Evolutionary conservation across 2,797 vertebrate genomes (phyloP).

Genomic region (Sphenopsis melanotis): DNA sequence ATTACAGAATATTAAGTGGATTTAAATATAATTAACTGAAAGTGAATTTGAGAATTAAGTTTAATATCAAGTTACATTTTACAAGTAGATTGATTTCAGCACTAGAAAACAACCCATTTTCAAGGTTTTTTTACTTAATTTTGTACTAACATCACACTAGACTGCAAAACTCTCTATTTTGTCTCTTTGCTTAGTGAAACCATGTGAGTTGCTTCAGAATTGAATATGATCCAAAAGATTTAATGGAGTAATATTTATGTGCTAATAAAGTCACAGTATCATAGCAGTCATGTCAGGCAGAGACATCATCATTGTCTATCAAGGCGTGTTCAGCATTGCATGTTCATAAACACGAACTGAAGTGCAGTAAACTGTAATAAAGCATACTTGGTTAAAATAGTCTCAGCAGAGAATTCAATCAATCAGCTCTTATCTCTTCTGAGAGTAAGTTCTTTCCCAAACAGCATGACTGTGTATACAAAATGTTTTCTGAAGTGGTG

Average conservation of each 20-base stretch:
- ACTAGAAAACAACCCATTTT: background rate
- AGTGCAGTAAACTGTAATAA: background rate
- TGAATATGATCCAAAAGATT: background rate
- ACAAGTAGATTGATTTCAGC: background rate
- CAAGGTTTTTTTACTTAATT: background rate
- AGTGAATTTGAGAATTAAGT: constrained; percentile 53
- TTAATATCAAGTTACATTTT: constrained; percentile 49
- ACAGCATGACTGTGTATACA: background rate
- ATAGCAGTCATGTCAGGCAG: background rate
- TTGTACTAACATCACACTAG: background rate
- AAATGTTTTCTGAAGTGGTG: background rate
- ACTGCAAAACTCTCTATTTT: background rate
- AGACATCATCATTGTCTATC: background rate
- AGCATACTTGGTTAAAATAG: background rate
- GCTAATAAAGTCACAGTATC: background rate
- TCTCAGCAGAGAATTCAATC: background rate
- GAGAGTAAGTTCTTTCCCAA: background rate
- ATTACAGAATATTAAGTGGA: constrained; percentile 41
- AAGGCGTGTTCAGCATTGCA: background rate
- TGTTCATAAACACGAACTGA: background rate
- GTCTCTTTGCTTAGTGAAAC: background rate
- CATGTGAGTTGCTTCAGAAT: background rate
- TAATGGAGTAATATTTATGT: background rate
- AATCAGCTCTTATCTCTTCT: background rate
- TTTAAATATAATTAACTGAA: constrained; percentile 53